Percentiles rank a stretch among this genome's conserved stretches.
phyloP scores from a whole-genome alignment of 2,888 invertebrate genomes.

The Lepidochrysops patricia region DNA sequence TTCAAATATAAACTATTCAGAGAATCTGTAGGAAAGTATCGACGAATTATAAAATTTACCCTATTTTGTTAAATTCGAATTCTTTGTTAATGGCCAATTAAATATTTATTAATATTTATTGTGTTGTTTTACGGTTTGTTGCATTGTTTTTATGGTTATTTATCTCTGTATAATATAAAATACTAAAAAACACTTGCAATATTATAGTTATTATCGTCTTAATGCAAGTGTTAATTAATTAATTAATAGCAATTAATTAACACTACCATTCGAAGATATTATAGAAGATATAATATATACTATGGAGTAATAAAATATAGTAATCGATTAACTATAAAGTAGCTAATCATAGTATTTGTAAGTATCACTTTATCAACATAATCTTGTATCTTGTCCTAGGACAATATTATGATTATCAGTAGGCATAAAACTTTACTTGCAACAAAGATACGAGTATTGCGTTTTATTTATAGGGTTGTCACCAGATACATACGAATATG shows the following conservation, averaged over 20 bases:
- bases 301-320: too few species aligned
- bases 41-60: neutral
- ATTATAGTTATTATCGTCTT: neutral
- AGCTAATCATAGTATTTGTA: neutral
- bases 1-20: neutral
- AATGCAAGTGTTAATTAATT: neutral
- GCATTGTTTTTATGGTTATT: neutral
- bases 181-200: neutral
- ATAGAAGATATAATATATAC: too few species aligned
- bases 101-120: neutral
- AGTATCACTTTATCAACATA: neutral
- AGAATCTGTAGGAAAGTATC: neutral
- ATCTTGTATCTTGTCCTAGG: constrained; percentile 23
- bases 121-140: neutral
- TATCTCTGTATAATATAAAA: neutral
- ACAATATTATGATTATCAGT: constrained; percentile 23
- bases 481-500: too few species aligned
- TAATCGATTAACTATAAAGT: too few species aligned
- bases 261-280: too few species aligned
- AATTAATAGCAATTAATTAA: too few species aligned
- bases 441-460: neutral
- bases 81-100: neutral
- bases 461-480: constrained; percentile 17
- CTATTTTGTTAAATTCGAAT: neutral
- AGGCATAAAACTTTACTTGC: neutral